Base-by-base conservation (phyloP, 2,113 vertebrate species). In the Podarcis cretensis region DNA sequence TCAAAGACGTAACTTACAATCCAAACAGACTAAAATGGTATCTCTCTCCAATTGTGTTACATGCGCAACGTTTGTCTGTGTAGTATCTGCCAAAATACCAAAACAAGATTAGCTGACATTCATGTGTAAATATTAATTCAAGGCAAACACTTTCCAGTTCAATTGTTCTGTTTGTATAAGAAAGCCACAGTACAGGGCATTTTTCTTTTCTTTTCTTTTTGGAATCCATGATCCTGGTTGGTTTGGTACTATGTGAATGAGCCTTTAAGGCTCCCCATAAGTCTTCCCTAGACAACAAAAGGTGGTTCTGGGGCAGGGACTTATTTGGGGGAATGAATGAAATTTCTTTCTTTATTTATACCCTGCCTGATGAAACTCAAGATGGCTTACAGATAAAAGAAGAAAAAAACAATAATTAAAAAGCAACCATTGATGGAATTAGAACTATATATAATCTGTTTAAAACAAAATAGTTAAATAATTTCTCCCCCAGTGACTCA, bases 11-110 rank as follows among this genome's bases (percentile, higher is more conserved):
- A 93, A 98, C 99, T 99, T 96, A 99, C 98, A 97, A 95, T 99
- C 99, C 35, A 99, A 96, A 95, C 99, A 99, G 87, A 99, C 99
- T 43, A 99, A 96, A 95, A 99, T 99, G 79, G 99, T 99, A 94
- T 99, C 99, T 95, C 98, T 98, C 96, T 99, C 98, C 94, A 99
- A 96, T 90, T 99, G 99, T 68, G 98, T 99, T 91, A 99, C 98
- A 35, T 99, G 98, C 90, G 99, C 98, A 92, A 99, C 98, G 88
- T 97, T 99, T 2, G 98, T 97, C 96, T 99, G 98, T 25, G 98
- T 98, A 25, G 97, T 98, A 95, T 99, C 99, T 99, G 94, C 20
- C 95, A 96, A 91, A 95, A 93, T 92, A 40, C 92, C 74, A 93
- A 90, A 35, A 65, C 92, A 78, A 25, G 9, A 77, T 92, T 89